Percentiles rank a stretch among this genome's conserved stretches.
These are phyloP conservation scores for Parauchenoglanis punctatus DNA, from an alignment of 2,797 vertebrate species.

Conservation along the genomic window DNA sequence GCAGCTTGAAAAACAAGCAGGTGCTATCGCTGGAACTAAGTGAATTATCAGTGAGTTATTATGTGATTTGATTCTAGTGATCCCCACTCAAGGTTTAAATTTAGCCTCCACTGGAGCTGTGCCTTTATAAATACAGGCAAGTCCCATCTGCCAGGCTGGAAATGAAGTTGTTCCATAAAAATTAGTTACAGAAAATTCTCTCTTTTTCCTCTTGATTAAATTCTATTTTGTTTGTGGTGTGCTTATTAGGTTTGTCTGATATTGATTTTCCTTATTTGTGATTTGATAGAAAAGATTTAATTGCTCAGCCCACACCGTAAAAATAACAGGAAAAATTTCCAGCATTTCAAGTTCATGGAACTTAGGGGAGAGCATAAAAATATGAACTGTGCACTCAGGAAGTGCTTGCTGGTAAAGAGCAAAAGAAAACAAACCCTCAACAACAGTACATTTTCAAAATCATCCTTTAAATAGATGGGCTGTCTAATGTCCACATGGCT, in stretches of 20 bases:
- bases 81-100: slow-evolving; percentile 18
- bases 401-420: neutral
- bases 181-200: neutral
- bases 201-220: neutral
- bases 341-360: neutral
- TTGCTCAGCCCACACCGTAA: neutral
- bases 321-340: neutral
- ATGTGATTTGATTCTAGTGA: neutral
- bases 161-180: slow-evolving; percentile 30
- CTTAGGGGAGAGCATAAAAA: neutral
- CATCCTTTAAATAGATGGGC: neutral
- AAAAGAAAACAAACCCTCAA: neutral
- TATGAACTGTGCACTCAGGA: neutral
- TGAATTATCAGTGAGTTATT: slow-evolving; percentile 3
- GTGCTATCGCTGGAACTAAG: slow-evolving; percentile 1
- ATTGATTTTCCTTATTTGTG: neutral
- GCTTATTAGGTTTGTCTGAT: neutral
- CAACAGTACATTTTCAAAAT: too few relatives aligned
- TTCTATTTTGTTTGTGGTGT: neutral
- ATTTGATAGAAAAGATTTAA: neutral
- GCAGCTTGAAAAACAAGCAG: slow-evolving; percentile 16
- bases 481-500: neutral
- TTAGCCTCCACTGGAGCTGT: slow-evolving; percentile 25
- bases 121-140: slow-evolving; percentile 33
- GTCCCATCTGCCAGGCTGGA: slow-evolving; percentile 17